Conservation (phyloP, 2,113 vertebrate genomes). For the Aegotheles bennettii region DNA sequence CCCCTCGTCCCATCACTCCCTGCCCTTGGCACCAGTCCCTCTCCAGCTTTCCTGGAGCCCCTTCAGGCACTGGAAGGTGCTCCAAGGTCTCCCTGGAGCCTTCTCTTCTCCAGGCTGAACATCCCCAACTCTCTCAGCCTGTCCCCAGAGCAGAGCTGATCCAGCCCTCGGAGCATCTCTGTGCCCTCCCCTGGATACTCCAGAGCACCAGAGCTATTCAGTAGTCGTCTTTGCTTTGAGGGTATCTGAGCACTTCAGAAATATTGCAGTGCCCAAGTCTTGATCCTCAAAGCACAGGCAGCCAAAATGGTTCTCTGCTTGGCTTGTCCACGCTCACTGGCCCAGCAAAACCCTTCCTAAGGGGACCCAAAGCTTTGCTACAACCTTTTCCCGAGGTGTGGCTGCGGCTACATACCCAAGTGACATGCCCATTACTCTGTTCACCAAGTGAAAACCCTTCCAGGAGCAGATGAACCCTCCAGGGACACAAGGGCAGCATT, state of each 20-base stretch:
- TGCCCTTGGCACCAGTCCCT: too few species aligned
- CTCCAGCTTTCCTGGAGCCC: too few species aligned
- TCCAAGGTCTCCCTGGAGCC: too few species aligned
- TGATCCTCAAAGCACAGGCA: not conserved
- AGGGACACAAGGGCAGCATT: not conserved
- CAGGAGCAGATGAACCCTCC: not conserved
- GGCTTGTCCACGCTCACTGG: fast-evolving
- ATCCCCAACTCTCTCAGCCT: too few species aligned
- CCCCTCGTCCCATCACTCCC: too few species aligned
- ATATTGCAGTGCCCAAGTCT: not conserved
- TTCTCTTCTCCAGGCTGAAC: too few species aligned
- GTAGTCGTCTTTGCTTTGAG: not conserved
- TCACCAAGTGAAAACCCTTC: not conserved
- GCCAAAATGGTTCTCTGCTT: not conserved
- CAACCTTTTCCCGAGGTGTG: not conserved
- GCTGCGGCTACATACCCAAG: not conserved
- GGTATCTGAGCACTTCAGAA: not conserved
- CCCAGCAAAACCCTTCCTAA: not conserved
- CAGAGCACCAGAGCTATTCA: not conserved
- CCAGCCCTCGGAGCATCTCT: too few species aligned
- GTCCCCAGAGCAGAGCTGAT: too few species aligned
- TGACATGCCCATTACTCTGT: too few species aligned
- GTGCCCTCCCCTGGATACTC: too few species aligned
- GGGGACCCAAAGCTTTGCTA: not conserved
- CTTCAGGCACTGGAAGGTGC: too few species aligned